These are phyloP conservation scores for Dexiosoma caninum DNA, from an alignment of 2,888 invertebrate genomes.

Conservation along the genomic window DNA sequence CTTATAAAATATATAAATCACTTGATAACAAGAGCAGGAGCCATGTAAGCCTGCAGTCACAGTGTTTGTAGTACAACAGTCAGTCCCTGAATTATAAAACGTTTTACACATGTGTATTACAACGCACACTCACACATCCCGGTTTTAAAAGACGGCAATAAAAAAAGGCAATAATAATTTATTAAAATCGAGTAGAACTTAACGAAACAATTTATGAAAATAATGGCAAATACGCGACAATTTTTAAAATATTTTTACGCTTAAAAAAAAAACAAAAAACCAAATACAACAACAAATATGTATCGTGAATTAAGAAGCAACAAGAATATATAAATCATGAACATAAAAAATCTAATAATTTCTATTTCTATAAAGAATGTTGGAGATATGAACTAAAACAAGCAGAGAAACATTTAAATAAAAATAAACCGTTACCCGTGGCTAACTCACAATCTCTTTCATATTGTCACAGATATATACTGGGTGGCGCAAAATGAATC, in stretches of 20 bases:
- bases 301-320: not conserved
- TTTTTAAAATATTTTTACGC: constrained; percentile 29
- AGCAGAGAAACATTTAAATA: no score
- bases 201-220: not conserved
- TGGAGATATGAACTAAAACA: not conserved
- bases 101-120: constrained; percentile 1
- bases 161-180: constrained; percentile 47
- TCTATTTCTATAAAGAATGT: not conserved
- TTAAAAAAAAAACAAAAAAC: not conserved
- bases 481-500: no score
- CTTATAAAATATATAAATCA: constrained; percentile 26
- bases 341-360: not conserved
- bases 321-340: not conserved
- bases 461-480: no score
- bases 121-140: not conserved
- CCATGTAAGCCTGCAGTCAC: not conserved
- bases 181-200: constrained; percentile 38
- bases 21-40: not conserved
- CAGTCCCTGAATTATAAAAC: constrained; percentile 13
- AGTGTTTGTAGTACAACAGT: not conserved
- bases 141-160: constrained; percentile 13
- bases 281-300: no score
- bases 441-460: no score
- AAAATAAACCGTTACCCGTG: no score
- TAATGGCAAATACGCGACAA: constrained; percentile 39